phyloP scores from a whole-genome alignment of 2,113 vertebrate genomes.

The Urocitellus parryii region DNA sequence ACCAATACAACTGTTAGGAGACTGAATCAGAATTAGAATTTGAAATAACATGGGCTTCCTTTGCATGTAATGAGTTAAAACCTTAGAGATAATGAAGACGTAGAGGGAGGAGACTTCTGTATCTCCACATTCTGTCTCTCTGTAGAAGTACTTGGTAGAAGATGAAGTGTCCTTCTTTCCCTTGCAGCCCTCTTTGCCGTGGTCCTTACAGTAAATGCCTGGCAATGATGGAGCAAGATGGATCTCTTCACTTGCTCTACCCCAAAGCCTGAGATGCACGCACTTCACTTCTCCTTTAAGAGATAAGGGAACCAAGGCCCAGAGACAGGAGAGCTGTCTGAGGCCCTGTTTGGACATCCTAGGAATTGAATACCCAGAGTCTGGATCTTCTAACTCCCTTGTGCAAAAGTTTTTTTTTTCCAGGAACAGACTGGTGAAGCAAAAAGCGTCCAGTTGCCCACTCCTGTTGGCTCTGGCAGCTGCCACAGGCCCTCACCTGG shows the following conservation, averaged over 20 bases:
- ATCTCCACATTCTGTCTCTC: background rate
- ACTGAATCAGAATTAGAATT: background rate
- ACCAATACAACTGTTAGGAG: background rate
- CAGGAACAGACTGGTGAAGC: fast-evolving
- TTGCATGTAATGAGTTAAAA: background rate
- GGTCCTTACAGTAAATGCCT: background rate
- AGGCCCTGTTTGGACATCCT: background rate
- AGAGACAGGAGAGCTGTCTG: background rate
- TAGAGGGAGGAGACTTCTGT: background rate
- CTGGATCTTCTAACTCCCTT: background rate
- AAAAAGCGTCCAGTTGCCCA: fast-evolving
- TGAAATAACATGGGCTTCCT: background rate
- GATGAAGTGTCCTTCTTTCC: background rate
- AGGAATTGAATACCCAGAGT: background rate
- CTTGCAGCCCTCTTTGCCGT: background rate
- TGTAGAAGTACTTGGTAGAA: background rate
- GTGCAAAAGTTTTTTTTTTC: no score
- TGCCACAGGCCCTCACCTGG: background rate
- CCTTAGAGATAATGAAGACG: background rate
- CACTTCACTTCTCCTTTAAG: background rate
- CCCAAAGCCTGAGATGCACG: background rate
- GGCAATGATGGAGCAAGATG: background rate
- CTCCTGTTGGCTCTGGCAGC: no score
- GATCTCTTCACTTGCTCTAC: background rate
- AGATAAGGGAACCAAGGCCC: background rate